Percentiles rank a stretch among this genome's conserved stretches.
These are phyloP conservation scores for Mellilla xanthometata DNA, from an alignment of 2,888 invertebrate genomes.

Conservation along the genomic window DNA sequence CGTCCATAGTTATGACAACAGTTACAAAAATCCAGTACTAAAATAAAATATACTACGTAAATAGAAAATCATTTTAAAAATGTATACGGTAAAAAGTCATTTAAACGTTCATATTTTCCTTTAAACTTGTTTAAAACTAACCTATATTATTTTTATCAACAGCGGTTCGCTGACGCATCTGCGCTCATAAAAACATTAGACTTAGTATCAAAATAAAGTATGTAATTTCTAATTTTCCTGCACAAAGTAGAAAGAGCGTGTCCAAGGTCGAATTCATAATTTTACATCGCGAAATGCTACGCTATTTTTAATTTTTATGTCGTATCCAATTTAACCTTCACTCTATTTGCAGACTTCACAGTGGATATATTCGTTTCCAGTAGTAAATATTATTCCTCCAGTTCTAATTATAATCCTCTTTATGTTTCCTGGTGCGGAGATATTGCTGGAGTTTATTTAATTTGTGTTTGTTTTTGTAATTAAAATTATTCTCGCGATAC, in stretches of 20 bases:
- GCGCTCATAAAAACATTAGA: too few species aligned
- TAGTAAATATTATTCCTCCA: conserved; percentile 23
- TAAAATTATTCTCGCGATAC: conserved; percentile 20
- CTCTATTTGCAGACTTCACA: conserved; percentile 14
- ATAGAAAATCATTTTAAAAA: too few species aligned
- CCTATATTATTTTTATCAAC: too few species aligned
- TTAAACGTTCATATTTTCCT: too few species aligned
- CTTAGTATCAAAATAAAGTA: background rate
- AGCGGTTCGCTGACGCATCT: too few species aligned
- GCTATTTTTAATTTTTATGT: conserved; percentile 27
- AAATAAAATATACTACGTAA: too few species aligned
- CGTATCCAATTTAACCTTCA: conserved; percentile 10
- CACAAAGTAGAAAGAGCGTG: conserved; percentile 15
- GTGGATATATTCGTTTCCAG: conserved; percentile 18
- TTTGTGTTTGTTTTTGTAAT: conserved; percentile 11
- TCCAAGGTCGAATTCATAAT: conserved; percentile 25
- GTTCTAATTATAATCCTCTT: conserved; percentile 16
- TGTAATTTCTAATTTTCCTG: conserved; percentile 4
- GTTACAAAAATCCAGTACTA: too few species aligned
- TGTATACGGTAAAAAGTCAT: too few species aligned
- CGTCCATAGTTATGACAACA: too few species aligned
- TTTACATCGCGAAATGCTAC: conserved; percentile 11
- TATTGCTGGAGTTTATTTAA: conserved; percentile 5
- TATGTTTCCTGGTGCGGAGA: conserved; percentile 19
- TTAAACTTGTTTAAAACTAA: too few species aligned